These are phyloP conservation scores for Eugnorisma glareosa DNA, from an alignment of 2,888 invertebrate genomes.

Conservation along the genomic window DNA sequence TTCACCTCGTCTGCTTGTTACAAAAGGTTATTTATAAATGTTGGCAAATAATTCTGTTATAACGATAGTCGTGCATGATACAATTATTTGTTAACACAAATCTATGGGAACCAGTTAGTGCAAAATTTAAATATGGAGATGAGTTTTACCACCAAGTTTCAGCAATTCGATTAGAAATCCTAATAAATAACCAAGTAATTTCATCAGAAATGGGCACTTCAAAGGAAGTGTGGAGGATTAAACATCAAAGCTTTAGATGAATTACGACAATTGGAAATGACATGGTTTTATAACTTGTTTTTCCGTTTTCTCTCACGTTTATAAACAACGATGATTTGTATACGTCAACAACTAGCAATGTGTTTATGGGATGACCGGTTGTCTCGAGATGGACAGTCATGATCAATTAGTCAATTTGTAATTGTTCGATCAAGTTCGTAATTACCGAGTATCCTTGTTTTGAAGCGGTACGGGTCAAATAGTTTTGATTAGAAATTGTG, in stretches of 20 bases:
- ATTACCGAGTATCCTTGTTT: conserved; percentile 42
- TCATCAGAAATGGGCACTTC: conserved; percentile 58
- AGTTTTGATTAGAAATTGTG: conserved; percentile 66
- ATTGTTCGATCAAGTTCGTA: conserved; percentile 27
- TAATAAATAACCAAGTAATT: conserved; percentile 40
- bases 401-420: conserved; percentile 29
- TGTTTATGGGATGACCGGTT: conserved; percentile 52
- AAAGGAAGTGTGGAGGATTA: conserved; percentile 69
- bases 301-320: conserved; percentile 69
- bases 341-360: conserved; percentile 61
- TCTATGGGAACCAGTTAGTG: background rate
- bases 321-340: conserved; percentile 71
- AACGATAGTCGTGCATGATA: background rate
- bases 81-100: background rate
- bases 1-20: conserved; percentile 42
- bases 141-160: background rate
- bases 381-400: conserved; percentile 25
- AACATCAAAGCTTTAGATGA: conserved; percentile 76
- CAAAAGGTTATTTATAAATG: conserved; percentile 43
- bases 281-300: conserved; percentile 70
- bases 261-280: conserved; percentile 72
- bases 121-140: background rate
- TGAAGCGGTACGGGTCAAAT: conserved; percentile 50
- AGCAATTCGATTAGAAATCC: conserved; percentile 18
- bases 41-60: conserved; percentile 18